These are phyloP conservation scores for Campaea margaritaria DNA, from an alignment of 2,888 invertebrate species.

Conservation along the genomic window DNA sequence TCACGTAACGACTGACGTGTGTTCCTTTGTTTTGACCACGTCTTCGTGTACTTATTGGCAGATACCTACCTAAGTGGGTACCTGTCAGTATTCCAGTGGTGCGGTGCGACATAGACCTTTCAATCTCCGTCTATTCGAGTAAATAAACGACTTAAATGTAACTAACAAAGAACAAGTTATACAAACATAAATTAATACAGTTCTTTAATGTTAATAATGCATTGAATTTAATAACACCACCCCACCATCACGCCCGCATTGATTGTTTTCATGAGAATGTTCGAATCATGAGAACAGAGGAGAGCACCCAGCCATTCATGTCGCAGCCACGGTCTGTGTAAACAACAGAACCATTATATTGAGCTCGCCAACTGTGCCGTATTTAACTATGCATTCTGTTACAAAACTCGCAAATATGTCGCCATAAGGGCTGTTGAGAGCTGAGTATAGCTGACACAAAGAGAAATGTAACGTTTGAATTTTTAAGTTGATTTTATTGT, in stretches of 20 bases:
- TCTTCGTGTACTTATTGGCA: slow-evolving; percentile 19
- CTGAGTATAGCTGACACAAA: slow-evolving; percentile 25
- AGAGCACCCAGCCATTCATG: slow-evolving; percentile 64
- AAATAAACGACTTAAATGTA: slow-evolving; percentile 7
- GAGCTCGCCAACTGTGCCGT: slow-evolving; percentile 28
- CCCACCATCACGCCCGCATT: slow-evolving; percentile 60
- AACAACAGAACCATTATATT: slow-evolving; percentile 45
- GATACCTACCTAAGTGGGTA: slow-evolving; percentile 15
- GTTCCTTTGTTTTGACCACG: slow-evolving; percentile 42
- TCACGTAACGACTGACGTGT: slow-evolving; percentile 44
- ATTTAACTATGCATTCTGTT: slow-evolving; percentile 36
- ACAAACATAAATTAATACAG: slow-evolving; percentile 46
- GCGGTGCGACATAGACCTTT: too few relatives aligned
- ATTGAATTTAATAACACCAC: slow-evolving; percentile 26
- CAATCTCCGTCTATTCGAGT: too few relatives aligned
- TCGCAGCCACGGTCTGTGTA: slow-evolving; percentile 34
- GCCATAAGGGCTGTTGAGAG: slow-evolving; percentile 29
- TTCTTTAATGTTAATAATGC: slow-evolving; percentile 33
- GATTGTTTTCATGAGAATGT: slow-evolving; percentile 77
- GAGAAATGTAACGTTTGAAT: slow-evolving; percentile 21
- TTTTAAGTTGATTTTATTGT: slow-evolving; percentile 37
- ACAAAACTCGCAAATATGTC: slow-evolving; percentile 34
- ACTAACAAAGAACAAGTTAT: not conserved
- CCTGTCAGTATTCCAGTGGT: not conserved
- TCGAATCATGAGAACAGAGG: slow-evolving; percentile 70